phyloP scores from a whole-genome alignment of 2,888 invertebrate species.

The Caenorhabditis parvicauda region DNA sequence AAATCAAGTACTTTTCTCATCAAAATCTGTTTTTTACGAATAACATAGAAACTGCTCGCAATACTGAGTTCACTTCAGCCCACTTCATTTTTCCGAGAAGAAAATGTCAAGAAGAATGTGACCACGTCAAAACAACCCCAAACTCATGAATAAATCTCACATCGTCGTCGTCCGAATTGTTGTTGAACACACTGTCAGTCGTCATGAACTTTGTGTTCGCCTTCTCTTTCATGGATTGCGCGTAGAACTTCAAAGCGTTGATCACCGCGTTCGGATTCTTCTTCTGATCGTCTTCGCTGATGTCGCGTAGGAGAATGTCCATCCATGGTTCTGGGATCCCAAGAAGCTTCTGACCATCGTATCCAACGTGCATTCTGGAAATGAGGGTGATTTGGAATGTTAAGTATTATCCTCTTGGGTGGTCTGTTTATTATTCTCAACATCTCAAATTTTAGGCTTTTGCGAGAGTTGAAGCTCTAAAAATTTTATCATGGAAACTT shows the following conservation, averaged over 20 bases:
- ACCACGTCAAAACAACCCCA: not conserved
- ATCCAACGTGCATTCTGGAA: conserved; percentile 53
- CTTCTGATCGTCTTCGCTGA: conserved; percentile 69
- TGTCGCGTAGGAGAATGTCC: conserved; percentile 54
- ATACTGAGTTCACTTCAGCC: not conserved
- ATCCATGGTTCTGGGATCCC: conserved; percentile 62
- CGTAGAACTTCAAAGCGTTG: conserved; percentile 85
- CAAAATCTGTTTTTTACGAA: not conserved
- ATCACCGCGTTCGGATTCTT: conserved; percentile 77
- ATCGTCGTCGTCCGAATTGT: conserved; percentile 38
- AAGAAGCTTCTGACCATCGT: conserved; percentile 59
- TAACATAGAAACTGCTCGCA: too few relatives aligned
- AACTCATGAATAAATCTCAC: too few relatives aligned
- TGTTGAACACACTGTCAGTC: conserved; percentile 43
- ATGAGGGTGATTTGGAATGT: not conserved
- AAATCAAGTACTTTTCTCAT: too few relatives aligned
- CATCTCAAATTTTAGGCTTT: too few relatives aligned
- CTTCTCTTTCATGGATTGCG: conserved; percentile 63
- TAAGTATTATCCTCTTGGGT: not conserved
- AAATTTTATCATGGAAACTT: too few relatives aligned
- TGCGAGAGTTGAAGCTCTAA: not conserved
- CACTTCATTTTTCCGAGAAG: not conserved
- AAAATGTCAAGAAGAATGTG: not conserved
- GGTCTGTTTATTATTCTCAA: not conserved
- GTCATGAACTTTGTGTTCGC: conserved; percentile 57